Evolutionary conservation across 2,797 vertebrate genomes (phyloP), one percentile per base, ranked within the genome.

Genomic region (Epinephelus malabaricus): DNA sequence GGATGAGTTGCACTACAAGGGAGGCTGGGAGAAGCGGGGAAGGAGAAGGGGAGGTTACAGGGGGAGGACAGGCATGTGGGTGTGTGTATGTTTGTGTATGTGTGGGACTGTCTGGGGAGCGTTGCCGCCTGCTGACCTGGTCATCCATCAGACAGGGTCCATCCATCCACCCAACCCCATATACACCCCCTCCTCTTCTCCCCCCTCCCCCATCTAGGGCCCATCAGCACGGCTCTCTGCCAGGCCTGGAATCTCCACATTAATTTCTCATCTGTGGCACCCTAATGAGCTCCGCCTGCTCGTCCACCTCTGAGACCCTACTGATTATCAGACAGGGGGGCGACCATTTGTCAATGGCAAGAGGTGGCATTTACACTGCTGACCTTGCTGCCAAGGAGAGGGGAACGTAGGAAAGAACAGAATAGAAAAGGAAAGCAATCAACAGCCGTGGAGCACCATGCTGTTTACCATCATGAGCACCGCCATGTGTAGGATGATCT

Each of bases 201-300:
- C 8, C 10, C 6, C 10, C 25, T 25, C 51, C 45, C 49, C 69
- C 75, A 51, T 60, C 67, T 34, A 13, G 54, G 71, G 68, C 85
- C 86, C 85, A 88, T 86, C 85, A 86, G 43, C 9, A 55, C 5
- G 67, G 84, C 86, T 83, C 86, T 89, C 89, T 83, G 93, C 92
- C 90, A 94, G 86, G 76, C 79, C 85, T 83, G 86, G 86, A 92
- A 89, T 92, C 90, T 86, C 86, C 90, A 92, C 93, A 95, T 96
- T 94, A 92, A 95, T 95, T 94, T 94, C 92, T 94, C 92, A 92
- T 93, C 90, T 92, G 88, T 86, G 88, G 88, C 67, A 68, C 82
- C 92, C 93, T 95, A 95, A 94, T 94, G 94, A 94, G 93, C 91
- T 85, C 91, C 90, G 92, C 94, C 95, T 93, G 93, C 89, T 93